Conservation (phyloP, 2,113 vertebrate species). For the Seriola aureovittata region DNA sequence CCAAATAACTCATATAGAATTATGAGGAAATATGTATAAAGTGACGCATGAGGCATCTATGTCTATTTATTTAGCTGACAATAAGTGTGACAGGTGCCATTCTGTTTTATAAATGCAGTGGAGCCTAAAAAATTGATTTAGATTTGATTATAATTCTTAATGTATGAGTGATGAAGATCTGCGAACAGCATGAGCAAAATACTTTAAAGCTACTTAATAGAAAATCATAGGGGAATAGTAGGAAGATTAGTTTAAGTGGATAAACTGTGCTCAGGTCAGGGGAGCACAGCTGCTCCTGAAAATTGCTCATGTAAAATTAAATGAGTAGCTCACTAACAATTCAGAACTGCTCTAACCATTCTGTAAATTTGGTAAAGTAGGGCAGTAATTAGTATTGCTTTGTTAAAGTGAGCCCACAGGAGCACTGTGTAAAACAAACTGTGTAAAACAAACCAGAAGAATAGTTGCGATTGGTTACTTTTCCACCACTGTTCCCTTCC, state of each 20-base stretch:
- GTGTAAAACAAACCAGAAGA: neutral
- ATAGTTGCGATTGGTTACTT: neutral
- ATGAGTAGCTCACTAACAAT: neutral
- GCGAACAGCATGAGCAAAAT: neutral
- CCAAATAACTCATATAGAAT: neutral
- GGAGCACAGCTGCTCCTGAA: constrained; percentile 10
- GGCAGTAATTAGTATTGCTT: neutral
- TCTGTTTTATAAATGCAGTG: neutral
- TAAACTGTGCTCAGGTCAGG: constrained; percentile 9
- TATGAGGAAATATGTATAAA: neutral
- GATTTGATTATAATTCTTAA: neutral
- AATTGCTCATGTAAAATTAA: constrained; percentile 14
- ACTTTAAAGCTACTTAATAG: neutral
- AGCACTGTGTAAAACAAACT: too few species aligned
- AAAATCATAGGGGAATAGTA: neutral
- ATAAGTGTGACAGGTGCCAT: neutral
- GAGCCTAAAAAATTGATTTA: neutral
- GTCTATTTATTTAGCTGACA: neutral
- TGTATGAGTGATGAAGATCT: neutral
- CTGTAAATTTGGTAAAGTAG: neutral
- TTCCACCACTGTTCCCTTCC: neutral
- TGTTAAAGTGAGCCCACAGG: neutral
- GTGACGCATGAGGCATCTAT: neutral
- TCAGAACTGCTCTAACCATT: neutral
- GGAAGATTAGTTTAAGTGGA: constrained; percentile 2